phyloP scores from a whole-genome alignment of 2,888 invertebrate species.

The Epiperipatus broadwayi region DNA sequence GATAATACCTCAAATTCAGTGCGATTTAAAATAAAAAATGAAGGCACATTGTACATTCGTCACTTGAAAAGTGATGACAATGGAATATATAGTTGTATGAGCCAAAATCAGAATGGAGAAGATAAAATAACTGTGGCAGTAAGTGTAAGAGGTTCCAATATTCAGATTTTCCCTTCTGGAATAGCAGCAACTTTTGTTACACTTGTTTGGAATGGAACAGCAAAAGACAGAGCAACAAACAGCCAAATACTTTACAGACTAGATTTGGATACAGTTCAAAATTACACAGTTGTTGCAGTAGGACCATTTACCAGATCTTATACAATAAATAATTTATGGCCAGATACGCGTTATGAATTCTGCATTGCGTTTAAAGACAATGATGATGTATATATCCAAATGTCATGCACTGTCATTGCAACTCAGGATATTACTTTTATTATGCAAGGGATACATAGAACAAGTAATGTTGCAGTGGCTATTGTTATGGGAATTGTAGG shows the following conservation, averaged over 20 bases:
- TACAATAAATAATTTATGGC: constrained; percentile 28
- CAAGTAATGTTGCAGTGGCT: constrained; percentile 22
- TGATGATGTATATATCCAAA: constrained; percentile 23
- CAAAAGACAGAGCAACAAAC: constrained; percentile 22
- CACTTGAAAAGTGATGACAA: constrained; percentile 24
- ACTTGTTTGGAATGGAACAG: constrained; percentile 29
- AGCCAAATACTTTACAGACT: constrained; percentile 24
- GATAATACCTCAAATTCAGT: constrained; percentile 23
- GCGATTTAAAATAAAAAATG: constrained; percentile 21
- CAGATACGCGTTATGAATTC: constrained; percentile 29
- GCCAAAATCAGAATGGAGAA: constrained; percentile 25
- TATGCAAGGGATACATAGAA: constrained; percentile 21
- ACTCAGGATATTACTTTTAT: constrained; percentile 21
- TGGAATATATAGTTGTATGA: constrained; percentile 30
- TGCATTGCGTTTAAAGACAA: constrained; percentile 29
- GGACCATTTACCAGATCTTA: constrained; percentile 23
- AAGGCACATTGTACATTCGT: constrained; percentile 21
- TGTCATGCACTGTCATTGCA: constrained; percentile 23
- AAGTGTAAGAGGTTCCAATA: constrained; percentile 26
- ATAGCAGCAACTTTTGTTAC: constrained; percentile 27
- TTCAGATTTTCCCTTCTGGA: constrained; percentile 25
- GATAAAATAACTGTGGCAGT: constrained; percentile 23
- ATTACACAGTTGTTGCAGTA: constrained; percentile 19
- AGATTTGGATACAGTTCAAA: constrained; percentile 15
- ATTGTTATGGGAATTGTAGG: constrained; percentile 20